Percentiles rank a stretch among this genome's conserved stretches.
Conservation (phyloP, 2,888 invertebrate species). For the Coronaproctus castanopsis region DNA sequence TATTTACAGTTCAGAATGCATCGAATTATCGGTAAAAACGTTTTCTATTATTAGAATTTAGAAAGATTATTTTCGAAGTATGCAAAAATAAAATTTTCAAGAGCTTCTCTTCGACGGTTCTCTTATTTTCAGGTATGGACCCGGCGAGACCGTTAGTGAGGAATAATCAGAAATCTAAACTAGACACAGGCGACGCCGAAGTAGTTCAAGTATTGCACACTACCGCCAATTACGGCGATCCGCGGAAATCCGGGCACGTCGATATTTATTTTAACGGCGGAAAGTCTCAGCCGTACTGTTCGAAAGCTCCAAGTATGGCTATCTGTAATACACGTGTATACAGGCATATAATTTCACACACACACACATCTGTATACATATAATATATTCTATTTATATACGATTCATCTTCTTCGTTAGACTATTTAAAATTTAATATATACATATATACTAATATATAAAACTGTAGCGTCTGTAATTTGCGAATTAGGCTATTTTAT, state of each 20-base stretch:
- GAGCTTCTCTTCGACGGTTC: too few relatives aligned
- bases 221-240: slow-evolving; percentile 58
- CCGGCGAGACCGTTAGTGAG: slow-evolving; percentile 52
- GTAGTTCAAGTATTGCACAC: slow-evolving; percentile 61
- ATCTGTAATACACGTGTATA: slow-evolving; percentile 17
- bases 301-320: slow-evolving; percentile 45
- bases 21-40: slow-evolving; percentile 40
- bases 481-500: too few relatives aligned
- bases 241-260: slow-evolving; percentile 48
- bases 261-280: slow-evolving; percentile 66
- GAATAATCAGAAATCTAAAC: slow-evolving; percentile 37
- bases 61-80: too few relatives aligned
- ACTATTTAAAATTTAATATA: too few relatives aligned
- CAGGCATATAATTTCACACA: not conserved
- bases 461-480: too few relatives aligned
- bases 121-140: slow-evolving; percentile 49
- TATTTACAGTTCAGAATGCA: slow-evolving; percentile 49
- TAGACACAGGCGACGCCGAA: slow-evolving; percentile 52
- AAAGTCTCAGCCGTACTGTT: slow-evolving; percentile 52
- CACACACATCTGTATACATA: not conserved
- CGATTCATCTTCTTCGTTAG: too few relatives aligned
- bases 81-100: too few relatives aligned
- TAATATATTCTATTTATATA: not conserved
- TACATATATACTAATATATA: too few relatives aligned
- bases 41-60: too few relatives aligned